Base-by-base conservation (phyloP, 2,888 invertebrate genomes). In the Cantharis lateralis region DNA sequence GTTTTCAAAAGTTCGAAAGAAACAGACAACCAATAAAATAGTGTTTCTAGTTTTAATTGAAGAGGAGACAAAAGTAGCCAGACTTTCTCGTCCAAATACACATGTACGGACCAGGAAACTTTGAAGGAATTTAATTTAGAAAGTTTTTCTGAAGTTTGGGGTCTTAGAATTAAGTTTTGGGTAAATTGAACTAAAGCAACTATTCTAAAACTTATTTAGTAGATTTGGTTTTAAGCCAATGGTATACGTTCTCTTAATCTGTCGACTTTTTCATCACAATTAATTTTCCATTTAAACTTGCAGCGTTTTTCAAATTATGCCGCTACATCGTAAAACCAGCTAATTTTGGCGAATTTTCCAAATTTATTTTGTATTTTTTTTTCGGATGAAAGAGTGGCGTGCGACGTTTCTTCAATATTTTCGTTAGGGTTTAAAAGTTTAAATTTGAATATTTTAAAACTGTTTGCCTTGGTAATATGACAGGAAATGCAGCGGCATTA, bases 91-190 rank as follows among this genome's bases (percentile, higher is more conserved):
- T 74, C 78, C 79, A 80, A 79, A 81, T 82, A 83, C 83, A 82
- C 82, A 82, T 83, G 82, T 80, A 81, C 82, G 83, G 83, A 83
- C 81, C 82, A 83, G 82, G 80, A 83, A 83, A 83, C 81, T 84
- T 84, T 76, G 81, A 71, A 76, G 83, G 85, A 86, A 86, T 86
- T 85, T 85, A 86, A 86, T 86, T 86, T 85, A 79, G 84, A 84
- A 86, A 86, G 84, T 86, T 86, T 86, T 85, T 85, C 84, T 81
- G 80, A 83, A 83, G 84, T 84, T 83, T 80, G 80, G 82, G 26
- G 76, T 79, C 79, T 78, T 78, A 81, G 83, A 86, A 86, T 83
- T 84, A 84, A 85, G 85, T 85, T 85, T 79, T 78, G 76, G 78
- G 76, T 76, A 83, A 85, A 85, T 85, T 85, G 84, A 82, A 84